Conservation (phyloP, 2,797 vertebrate genomes). For the Adelosebastes latens region DNA sequence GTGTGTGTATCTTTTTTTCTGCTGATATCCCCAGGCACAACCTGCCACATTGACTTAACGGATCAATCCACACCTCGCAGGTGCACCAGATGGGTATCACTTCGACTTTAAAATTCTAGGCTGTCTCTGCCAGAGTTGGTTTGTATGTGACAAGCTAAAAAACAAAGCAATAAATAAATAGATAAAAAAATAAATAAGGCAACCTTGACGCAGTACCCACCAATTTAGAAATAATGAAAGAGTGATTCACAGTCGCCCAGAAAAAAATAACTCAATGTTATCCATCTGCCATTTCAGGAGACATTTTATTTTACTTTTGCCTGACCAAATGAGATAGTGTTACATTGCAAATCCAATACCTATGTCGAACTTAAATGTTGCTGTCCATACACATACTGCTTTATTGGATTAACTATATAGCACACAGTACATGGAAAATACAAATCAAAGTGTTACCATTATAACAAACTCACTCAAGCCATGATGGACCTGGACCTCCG, state of each 20-base stretch:
- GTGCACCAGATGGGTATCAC: slow-evolving; percentile 65
- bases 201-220: slow-evolving; percentile 4
- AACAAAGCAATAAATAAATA: slow-evolving; percentile 12
- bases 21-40: slow-evolving; percentile 43
- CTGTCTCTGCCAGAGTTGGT: slow-evolving; percentile 23
- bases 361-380: not conserved
- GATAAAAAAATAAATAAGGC: slow-evolving; percentile 3
- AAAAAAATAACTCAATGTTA: slow-evolving; percentile 14
- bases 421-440: not conserved
- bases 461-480: not conserved
- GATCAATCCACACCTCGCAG: slow-evolving; percentile 64
- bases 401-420: not conserved
- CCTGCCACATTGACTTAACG: slow-evolving; percentile 58
- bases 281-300: slow-evolving; percentile 18
- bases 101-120: slow-evolving; percentile 39
- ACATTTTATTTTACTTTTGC: slow-evolving; percentile 9
- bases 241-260: slow-evolving; percentile 18
- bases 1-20: not conserved
- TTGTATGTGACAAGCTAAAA: slow-evolving; percentile 36
- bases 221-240: slow-evolving; percentile 25
- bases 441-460: not conserved
- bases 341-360: not conserved
- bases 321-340: not conserved
- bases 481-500: too few species aligned
- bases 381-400: not conserved